A percentile compares a stretch with the other conserved stretches of the same genome.
Evolutionary conservation across 2,888 invertebrate genomes (phyloP).

Genomic region (Trichopoda pennipes): DNA sequence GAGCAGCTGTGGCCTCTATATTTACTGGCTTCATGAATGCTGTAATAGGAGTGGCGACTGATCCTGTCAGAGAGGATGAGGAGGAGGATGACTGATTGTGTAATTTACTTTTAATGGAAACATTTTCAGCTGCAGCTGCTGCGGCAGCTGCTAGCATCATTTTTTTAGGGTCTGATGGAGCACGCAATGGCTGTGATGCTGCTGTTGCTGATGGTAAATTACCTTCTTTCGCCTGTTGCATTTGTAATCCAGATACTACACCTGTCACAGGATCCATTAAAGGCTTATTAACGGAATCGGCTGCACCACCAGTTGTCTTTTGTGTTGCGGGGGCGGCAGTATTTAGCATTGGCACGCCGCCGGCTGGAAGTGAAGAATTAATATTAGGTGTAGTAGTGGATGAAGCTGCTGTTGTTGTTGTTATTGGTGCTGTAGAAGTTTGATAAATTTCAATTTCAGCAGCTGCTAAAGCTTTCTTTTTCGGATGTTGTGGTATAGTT

Average conservation of each 20-base stretch:
- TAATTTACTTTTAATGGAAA: conserved; percentile 51
- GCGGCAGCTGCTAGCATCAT: conserved; percentile 67
- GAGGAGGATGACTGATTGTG: conserved; percentile 34
- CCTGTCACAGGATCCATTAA: conserved; percentile 89
- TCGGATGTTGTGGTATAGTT: conserved; percentile 76
- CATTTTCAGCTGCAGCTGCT: conserved; percentile 56
- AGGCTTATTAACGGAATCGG: conserved; percentile 83
- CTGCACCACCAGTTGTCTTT: conserved; percentile 80
- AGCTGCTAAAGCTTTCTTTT: conserved; percentile 78
- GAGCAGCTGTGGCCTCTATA: conserved; percentile 70
- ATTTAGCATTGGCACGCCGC: conserved; percentile 74
- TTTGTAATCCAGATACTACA: conserved; percentile 84
- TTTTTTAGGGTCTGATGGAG: conserved; percentile 69
- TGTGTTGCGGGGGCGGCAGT: conserved; percentile 75
- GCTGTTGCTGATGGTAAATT: conserved; percentile 75
- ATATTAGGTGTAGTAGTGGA: conserved; percentile 45
- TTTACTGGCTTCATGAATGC: conserved; percentile 73
- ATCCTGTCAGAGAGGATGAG: conserved; percentile 25
- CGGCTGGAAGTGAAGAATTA: conserved; percentile 72
- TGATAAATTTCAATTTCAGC: conserved; percentile 77
- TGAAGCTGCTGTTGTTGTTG: conserved; percentile 11
- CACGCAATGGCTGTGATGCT: conserved; percentile 58
- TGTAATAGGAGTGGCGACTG: conserved; percentile 72
- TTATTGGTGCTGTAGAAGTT: not conserved
- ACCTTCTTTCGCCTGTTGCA: conserved; percentile 85